Conservation (phyloP, 2,888 invertebrate species). For the Drosophila diplacantha region DNA sequence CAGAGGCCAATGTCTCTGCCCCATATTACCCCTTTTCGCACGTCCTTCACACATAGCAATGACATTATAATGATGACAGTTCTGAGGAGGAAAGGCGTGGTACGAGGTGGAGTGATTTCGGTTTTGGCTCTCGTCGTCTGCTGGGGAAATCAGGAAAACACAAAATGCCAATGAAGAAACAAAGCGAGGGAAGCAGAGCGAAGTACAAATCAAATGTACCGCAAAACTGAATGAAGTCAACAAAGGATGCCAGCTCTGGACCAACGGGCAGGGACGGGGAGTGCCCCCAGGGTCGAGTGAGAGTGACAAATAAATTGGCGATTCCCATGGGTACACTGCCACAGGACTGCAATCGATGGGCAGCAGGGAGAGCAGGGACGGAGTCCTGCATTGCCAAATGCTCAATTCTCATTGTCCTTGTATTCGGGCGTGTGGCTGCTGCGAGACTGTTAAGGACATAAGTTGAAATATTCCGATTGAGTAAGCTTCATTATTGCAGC, state of each 20-base stretch:
- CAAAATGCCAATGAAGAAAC: conserved; percentile 46
- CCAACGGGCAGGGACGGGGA: conserved; percentile 45
- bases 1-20: conserved; percentile 21
- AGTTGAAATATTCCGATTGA: conserved; percentile 74
- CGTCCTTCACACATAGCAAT: conserved; percentile 41
- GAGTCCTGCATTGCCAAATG: conserved; percentile 59
- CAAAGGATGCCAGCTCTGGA: conserved; percentile 43
- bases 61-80: conserved; percentile 64
- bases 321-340: conserved; percentile 60
- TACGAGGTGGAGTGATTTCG: conserved; percentile 35
- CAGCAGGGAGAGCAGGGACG: background rate
- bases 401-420: conserved; percentile 60
- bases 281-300: conserved; percentile 42
- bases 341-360: conserved; percentile 6
- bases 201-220: conserved; percentile 71
- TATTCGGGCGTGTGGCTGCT: conserved; percentile 16
- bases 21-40: conserved; percentile 23
- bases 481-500: conserved; percentile 69
- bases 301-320: conserved; percentile 69
- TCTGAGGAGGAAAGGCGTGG: conserved; percentile 48
- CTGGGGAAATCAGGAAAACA: conserved; percentile 36
- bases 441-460: conserved; percentile 64
- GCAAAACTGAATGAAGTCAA: conserved; percentile 71
- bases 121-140: conserved; percentile 27
- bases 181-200: conserved; percentile 41